Conservation (phyloP, 2,113 vertebrate species). For the Columba livia region DNA sequence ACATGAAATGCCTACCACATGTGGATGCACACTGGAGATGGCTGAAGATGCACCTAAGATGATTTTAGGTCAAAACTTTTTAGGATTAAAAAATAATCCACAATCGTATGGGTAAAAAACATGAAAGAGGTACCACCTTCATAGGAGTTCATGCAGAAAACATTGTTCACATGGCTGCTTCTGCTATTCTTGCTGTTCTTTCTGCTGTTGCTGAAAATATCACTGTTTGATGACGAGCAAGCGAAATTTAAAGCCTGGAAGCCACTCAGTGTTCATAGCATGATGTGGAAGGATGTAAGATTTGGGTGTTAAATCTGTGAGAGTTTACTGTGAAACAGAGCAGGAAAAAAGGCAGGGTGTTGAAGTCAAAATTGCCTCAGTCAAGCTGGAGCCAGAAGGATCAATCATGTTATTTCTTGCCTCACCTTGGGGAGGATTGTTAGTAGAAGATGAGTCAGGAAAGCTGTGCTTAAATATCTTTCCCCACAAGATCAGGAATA, state of each 20-base stretch:
- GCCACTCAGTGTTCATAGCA: neutral
- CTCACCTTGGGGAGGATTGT: constrained; percentile 24
- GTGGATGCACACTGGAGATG: neutral
- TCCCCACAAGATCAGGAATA: neutral
- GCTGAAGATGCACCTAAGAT: neutral
- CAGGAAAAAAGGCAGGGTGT: constrained; percentile 9
- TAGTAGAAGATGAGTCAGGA: constrained; percentile 46
- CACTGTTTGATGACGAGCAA: neutral
- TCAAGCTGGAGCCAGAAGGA: constrained; percentile 45
- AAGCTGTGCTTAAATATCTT: neutral
- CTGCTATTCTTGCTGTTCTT: neutral
- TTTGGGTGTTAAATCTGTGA: neutral
- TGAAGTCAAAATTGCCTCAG: constrained; percentile 29
- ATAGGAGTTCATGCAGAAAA: neutral
- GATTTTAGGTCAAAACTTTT: neutral
- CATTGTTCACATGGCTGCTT: neutral
- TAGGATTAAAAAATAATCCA: neutral
- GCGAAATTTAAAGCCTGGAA: neutral
- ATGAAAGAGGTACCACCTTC: neutral
- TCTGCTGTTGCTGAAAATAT: neutral
- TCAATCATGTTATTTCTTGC: constrained; percentile 57
- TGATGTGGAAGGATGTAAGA: neutral
- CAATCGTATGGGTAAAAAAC: neutral
- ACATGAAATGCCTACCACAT: neutral
- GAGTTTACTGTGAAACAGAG: neutral